Evolutionary conservation across 2,113 vertebrate species (phyloP).

Genomic region (Sclerurus mexicanus): DNA sequence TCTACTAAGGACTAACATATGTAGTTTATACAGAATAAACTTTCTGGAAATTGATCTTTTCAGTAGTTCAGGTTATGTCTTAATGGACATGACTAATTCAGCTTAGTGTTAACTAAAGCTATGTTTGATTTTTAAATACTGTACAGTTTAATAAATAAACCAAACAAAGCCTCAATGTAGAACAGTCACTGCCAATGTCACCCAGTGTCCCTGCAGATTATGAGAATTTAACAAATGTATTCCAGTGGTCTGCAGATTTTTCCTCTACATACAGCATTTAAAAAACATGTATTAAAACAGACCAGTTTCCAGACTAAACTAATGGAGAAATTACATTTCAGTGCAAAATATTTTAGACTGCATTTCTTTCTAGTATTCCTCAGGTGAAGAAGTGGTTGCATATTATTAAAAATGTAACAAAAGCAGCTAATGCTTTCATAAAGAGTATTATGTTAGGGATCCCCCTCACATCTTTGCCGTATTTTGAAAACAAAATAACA

Average conservation of each 20-base stretch:
- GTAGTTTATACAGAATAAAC: constrained; percentile 88
- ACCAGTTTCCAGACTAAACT: constrained; percentile 94
- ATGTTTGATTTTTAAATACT: constrained; percentile 98
- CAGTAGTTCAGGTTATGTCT: constrained; percentile 94
- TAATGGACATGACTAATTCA: constrained; percentile 87
- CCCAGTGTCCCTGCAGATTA: constrained; percentile 87
- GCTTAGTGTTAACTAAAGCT: constrained; percentile 93
- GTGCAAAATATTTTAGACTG: constrained; percentile 97
- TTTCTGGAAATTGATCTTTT: constrained; percentile 95
- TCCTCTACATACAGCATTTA: constrained; percentile 84
- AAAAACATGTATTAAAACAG: constrained; percentile 87
- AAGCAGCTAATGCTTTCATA: constrained; percentile 98
- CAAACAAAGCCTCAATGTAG: constrained; percentile 91
- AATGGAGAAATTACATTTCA: constrained; percentile 94
- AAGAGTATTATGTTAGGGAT: constrained; percentile 86
- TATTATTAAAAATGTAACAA: constrained; percentile 97
- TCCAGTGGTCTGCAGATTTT: constrained; percentile 82
- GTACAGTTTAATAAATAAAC: constrained; percentile 99
- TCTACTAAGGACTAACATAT: constrained; percentile 86
- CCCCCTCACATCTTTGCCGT: constrained; percentile 80
- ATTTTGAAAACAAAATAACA: constrained; percentile 89
- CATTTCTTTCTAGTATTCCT: constrained; percentile 89
- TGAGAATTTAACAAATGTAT: constrained; percentile 82
- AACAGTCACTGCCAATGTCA: constrained; percentile 92
- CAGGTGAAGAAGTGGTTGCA: constrained; percentile 98